phyloP scores from a whole-genome alignment of 2,888 invertebrate species.

The Stenichneumon culpator region DNA sequence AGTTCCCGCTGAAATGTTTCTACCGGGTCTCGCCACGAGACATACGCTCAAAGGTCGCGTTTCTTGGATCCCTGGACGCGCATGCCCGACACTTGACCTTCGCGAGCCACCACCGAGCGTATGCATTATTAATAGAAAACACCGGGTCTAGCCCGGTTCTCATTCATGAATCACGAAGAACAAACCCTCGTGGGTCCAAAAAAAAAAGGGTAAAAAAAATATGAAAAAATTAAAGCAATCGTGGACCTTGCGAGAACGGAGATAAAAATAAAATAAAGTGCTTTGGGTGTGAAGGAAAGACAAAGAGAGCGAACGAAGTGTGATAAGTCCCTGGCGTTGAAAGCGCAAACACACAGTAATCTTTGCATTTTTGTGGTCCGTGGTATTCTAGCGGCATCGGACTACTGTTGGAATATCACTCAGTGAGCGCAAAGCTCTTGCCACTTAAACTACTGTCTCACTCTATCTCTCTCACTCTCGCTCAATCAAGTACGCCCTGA shows the following conservation, averaged over 20 bases:
- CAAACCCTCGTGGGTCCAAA: neutral
- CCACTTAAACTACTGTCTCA: slow-evolving; percentile 42
- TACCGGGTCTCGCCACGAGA: neutral
- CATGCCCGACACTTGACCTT: slow-evolving; percentile 44
- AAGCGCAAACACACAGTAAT: slow-evolving; percentile 23
- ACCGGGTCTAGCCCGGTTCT: slow-evolving; percentile 22
- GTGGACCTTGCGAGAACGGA: neutral
- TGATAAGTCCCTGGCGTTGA: neutral
- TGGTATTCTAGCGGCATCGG: slow-evolving; percentile 15
- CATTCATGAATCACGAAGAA: neutral
- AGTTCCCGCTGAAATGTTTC: slow-evolving; percentile 28
- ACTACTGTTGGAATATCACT: slow-evolving; percentile 44
- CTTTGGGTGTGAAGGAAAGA: neutral
- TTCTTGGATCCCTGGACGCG: slow-evolving; percentile 20
- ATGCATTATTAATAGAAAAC: slow-evolving; percentile 43
- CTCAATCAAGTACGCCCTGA: slow-evolving; percentile 41
- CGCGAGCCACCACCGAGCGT: neutral
- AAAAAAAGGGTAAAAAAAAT: slow-evolving; percentile 2
- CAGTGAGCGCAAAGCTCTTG: slow-evolving; percentile 52
- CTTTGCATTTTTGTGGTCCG: slow-evolving; percentile 30
- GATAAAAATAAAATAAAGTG: neutral
- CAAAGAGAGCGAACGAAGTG: neutral
- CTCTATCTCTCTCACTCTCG: slow-evolving; percentile 30
- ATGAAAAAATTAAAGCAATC: neutral
- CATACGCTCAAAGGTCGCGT: slow-evolving; percentile 43